Evolutionary conservation across 2,888 invertebrate genomes (phyloP), one percentile per base, ranked within the genome.

Genomic region (Harpagoxenus sublaevis): DNA sequence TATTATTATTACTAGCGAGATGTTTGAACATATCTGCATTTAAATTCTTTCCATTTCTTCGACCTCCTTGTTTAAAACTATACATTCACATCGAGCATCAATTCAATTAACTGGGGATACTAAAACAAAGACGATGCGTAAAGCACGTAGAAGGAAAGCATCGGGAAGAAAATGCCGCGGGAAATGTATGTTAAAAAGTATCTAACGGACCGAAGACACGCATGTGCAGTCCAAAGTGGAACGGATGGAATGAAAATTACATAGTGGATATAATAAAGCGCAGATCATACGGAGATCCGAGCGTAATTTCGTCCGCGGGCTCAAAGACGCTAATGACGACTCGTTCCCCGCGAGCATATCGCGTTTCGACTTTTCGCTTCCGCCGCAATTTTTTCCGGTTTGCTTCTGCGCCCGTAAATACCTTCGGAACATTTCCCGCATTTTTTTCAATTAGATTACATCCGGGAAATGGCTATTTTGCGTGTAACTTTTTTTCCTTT

Each of bases 171-270:
- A 60, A 79, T 9, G 66, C 79, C 57, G 48, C 12, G 23, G 31
- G 71, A 63, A 74, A 77, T 42, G 35, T 8, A 28, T 73, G 53
- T 73, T 83, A 86, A 51, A 81, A 86, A 65, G 45, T 23, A 78
- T 83, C 71, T 88, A 83, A 89, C 88, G 86, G 85, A 73, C 71
- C 79, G 84, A 82, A 90, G 87, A 88, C 90, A 86, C 89, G 87
- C 88, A 84, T 60, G 68, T 60, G 68, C 55, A 65, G 65, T 78
- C 71, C 51, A 82, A 83, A 88, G 79, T 86, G 89, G 87, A 89
- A 91, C 88, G 90, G 84, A 89, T 79, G 91, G 86, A 87, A 90
- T 88, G 90, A 91, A 90, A 91, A 90, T 90, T 90, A 90, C 88
- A 90, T 86, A 85, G 89, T 91, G 84, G 86, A 91, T 89, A 89